Conservation (phyloP, 2,113 vertebrate species). For the Heterocephalus glaber region DNA sequence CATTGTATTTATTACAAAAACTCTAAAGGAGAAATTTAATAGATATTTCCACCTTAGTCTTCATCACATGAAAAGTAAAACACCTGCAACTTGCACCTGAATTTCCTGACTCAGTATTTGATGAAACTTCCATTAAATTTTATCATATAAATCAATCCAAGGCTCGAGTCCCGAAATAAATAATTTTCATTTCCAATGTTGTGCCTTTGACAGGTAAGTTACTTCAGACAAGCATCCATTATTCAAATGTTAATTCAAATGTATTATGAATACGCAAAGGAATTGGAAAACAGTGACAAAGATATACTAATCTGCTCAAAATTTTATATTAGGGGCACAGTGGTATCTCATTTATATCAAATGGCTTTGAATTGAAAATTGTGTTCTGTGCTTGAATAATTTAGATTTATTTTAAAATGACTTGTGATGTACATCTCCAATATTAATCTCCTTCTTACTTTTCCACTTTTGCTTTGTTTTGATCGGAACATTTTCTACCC, state of each 20-base stretch:
- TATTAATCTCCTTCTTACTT: slow-evolving; percentile 37
- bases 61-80: not conserved
- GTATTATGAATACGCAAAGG: slow-evolving; percentile 37
- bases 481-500: slow-evolving; percentile 28
- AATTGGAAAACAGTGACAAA: slow-evolving; percentile 50
- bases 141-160: slow-evolving; percentile 39
- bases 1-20: not conserved
- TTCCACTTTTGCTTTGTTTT: slow-evolving; percentile 44
- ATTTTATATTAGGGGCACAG: slow-evolving; percentile 4
- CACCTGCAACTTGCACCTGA: not conserved
- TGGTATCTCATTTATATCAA: slow-evolving; percentile 48
- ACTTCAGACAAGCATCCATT: slow-evolving; percentile 47
- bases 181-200: slow-evolving; percentile 40
- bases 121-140: slow-evolving; percentile 38
- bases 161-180: slow-evolving; percentile 29
- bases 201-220: slow-evolving; percentile 48
- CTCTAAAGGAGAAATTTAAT: not conserved
- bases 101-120: slow-evolving; percentile 38
- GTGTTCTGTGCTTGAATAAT: slow-evolving; percentile 62
- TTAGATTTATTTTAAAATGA: slow-evolving; percentile 61
- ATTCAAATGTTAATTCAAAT: slow-evolving; percentile 68
- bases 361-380: slow-evolving; percentile 57
- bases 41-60: not conserved
- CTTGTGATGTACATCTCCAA: not conserved
- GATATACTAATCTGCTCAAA: slow-evolving; percentile 13